Conservation (phyloP, 2,797 vertebrate genomes). For the Prunella strophiata region DNA sequence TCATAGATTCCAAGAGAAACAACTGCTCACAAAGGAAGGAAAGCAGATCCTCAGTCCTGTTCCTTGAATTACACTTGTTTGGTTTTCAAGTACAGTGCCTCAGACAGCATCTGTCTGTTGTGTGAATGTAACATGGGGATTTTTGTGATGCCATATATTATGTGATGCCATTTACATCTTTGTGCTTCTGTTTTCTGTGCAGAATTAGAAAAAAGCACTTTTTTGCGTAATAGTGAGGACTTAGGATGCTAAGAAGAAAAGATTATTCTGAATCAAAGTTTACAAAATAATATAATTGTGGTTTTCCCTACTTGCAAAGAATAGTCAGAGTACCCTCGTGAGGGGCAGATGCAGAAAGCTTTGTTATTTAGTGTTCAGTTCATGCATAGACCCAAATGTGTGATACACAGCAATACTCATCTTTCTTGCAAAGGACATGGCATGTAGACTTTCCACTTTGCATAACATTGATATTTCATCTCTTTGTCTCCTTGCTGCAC, state of each 20-base stretch:
- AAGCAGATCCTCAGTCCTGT: not conserved
- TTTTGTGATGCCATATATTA: not conserved
- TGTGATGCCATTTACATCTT: not conserved
- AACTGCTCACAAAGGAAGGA: not conserved
- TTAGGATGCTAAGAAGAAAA: not conserved
- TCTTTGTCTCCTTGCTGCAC: not conserved
- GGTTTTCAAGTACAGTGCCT: not conserved
- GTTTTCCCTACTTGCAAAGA: not conserved
- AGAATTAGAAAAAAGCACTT: not conserved
- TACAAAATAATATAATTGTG: not conserved
- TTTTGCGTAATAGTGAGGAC: not conserved
- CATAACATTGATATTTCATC: not conserved
- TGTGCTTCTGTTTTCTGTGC: not conserved
- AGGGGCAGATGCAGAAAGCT: not conserved
- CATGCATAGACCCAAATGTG: not conserved
- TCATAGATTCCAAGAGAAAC: not conserved
- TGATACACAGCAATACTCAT: not conserved
- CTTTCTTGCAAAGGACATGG: not conserved
- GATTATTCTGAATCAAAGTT: not conserved
- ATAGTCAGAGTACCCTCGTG: not conserved
- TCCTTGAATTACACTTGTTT: not conserved
- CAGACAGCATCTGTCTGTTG: not conserved
- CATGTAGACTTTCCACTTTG: not conserved
- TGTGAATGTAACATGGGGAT: not conserved
- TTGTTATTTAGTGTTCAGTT: not conserved